Conservation (phyloP, 2,113 vertebrate species). For the Pipra filicauda region DNA sequence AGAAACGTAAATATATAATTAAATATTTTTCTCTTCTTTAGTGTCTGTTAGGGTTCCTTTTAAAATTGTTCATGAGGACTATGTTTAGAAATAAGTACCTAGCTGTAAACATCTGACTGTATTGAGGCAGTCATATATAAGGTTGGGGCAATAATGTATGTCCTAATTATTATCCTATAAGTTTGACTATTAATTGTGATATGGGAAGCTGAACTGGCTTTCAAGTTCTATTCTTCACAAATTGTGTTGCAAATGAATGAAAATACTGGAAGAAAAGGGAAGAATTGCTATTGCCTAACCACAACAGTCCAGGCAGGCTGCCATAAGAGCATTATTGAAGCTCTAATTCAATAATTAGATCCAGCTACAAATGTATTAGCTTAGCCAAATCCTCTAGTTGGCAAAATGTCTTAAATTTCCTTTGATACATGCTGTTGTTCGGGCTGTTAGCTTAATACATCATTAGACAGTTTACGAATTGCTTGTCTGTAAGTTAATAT, state of each 20-base stretch:
- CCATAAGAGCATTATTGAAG: conserved; percentile 18
- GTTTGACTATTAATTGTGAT: not conserved
- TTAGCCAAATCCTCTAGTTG: conserved; percentile 29
- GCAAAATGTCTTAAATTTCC: conserved; percentile 16
- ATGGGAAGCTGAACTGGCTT: not conserved
- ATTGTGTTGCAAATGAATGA: not conserved
- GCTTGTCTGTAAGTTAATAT: not conserved
- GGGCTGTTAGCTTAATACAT: not conserved
- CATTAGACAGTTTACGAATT: not conserved
- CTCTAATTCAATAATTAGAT: conserved; percentile 45
- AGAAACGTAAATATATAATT: not conserved
- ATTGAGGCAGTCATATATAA: not conserved
- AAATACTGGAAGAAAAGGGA: conserved; percentile 30
- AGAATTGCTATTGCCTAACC: conserved; percentile 37
- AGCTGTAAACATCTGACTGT: not conserved
- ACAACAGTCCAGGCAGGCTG: conserved; percentile 34
- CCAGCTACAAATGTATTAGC: conserved; percentile 9
- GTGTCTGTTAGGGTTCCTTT: not conserved
- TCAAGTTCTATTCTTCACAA: not conserved
- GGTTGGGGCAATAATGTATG: not conserved
- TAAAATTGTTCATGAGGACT: not conserved
- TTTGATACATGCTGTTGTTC: conserved; percentile 13
- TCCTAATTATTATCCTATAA: not conserved
- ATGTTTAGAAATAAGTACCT: not conserved
- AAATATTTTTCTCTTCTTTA: not conserved